Base-by-base conservation (phyloP, 1,140 invertebrate genomes). In the Bursaphelenchus mucronatus region DNA sequence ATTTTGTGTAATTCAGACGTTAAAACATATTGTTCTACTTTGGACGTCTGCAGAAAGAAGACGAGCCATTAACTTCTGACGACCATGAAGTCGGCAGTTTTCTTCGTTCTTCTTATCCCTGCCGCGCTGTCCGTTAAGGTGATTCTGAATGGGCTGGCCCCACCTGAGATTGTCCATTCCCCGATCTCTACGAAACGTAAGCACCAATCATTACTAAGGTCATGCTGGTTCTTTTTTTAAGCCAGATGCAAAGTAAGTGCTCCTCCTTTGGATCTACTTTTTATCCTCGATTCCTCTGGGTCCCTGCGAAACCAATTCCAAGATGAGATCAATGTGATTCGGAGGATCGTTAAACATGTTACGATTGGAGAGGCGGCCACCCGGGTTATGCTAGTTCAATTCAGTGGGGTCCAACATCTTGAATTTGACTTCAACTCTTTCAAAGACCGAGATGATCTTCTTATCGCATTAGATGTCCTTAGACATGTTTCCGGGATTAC, bases 381-480 rank as follows among this genome's bases (percentile, higher is more conserved):
- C 1, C 54, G 77, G 43, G 76, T 81, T 15, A 70, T 75, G 68
- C 63, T 81, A 4, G 67, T 79, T 21, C 79, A 81, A 51, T 81
- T 77, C 68, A 81, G 79, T 70, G 77, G 77, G 1, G 78, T 80
- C 11, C 79, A 81, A 63, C 77, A 80, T 61, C 52, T 81, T 43
- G 77, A 79, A 57, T 79, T 79, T 59, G 75, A 81, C 58, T 81
- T 79, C 58, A 68, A 71, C 56, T 76, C 66, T 21, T 76, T 75
- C 61, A 63, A 57, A 17, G 57, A 70, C 19, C 65, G 75, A 10
- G 73, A 80, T 13, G 75, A 79, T 30, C 44, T 79, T 1, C 65
- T 80, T 1, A 54, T 39, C 21, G 77, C 76, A 10, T 52, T 79
- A 3, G 67, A 73, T 59, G 79, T 81, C 9, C 61, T 79, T 11